A percentile compares a stretch with the other conserved stretches of the same genome.
These are phyloP conservation scores for Anaspis maculata DNA, from an alignment of 2,888 invertebrate species.

Conservation along the genomic window DNA sequence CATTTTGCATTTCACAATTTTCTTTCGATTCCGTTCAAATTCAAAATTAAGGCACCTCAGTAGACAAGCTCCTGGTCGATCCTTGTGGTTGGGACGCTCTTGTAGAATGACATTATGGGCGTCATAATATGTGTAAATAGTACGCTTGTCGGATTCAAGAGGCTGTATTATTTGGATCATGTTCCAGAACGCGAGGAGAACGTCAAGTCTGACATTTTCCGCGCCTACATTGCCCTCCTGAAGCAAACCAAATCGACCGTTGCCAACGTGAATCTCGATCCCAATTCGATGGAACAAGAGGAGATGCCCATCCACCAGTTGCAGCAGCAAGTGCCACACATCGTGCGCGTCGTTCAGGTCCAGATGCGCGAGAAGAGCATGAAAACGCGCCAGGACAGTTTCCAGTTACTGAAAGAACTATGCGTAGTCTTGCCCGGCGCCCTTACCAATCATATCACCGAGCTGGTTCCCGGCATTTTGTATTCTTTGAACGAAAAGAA, in stretches of 20 bases:
- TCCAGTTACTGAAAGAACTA: constrained; percentile 83
- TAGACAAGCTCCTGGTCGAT: no score
- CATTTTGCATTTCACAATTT: no score
- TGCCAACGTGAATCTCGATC: constrained; percentile 54
- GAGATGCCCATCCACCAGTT: constrained; percentile 58
- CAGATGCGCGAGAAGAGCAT: constrained; percentile 79
- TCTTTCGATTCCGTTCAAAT: no score
- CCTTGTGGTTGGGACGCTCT: no score
- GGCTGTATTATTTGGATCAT: no score
- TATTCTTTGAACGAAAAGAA: constrained; percentile 86
- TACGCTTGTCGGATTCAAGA: no score
- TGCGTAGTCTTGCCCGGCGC: constrained; percentile 84
- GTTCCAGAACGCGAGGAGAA: constrained; percentile 94
- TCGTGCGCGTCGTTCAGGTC: constrained; percentile 84
- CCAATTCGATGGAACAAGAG: constrained; percentile 64
- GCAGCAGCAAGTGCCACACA: constrained; percentile 57
- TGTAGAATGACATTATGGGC: no score
- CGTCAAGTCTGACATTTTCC: constrained; percentile 96
- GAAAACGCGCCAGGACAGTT: constrained; percentile 86
- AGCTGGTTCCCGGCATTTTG: constrained; percentile 81
- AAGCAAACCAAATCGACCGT: constrained; percentile 76
- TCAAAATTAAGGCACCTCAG: no score
- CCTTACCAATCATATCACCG: constrained; percentile 62
- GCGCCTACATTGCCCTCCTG: constrained; percentile 88
- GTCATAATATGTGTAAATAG: no score